Base-by-base conservation (phyloP, 1,140 invertebrate species). In the Drusus annulatus region DNA sequence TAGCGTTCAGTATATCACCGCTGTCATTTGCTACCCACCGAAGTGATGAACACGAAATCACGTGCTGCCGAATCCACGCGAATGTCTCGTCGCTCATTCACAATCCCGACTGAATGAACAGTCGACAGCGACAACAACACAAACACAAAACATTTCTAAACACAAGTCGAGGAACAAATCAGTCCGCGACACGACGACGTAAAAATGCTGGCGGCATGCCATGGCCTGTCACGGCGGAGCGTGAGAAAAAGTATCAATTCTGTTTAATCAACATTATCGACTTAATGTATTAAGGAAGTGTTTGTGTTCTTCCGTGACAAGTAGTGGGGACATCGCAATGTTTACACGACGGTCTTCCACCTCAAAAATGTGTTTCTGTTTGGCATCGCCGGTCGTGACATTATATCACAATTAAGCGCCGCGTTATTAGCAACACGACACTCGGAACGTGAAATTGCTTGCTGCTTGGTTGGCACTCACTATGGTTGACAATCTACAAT, bases 161-260 rank as follows among this genome's bases (percentile, higher is more conserved):
- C 28, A 65, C 25, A 65, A 25, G 17, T 60, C 17, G 13, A 60
- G n/a, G 56, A 19, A 65, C 62, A 25, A 25, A 10, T 13, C 62
- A 7, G 23, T 25, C 21, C 28, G 28, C 62, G 62, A 65, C 23
- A 65, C 28, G 36, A 45, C 36, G 16, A 23, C 56, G 62, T 65
- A 65, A 65, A 65, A 65, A 65, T 28, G 23, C 62, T 65, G 62
- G 62, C 62, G 62, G 28, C 62, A 65, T 28, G 62, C 62, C 62
- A 65, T 65, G 16, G 36, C 36, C 36, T 45, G 36, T 45, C 36
- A 45, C 36, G 36, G 36, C 36, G 36, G 62, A 31, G 62, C 62
- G 62, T 65, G 62, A 65, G 62, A 65, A 65, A 65, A 65, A 65
- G 28, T 25, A 65, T 65, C 16, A 10, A 65, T 65, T 25, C 62